Conservation (phyloP, 2,888 invertebrate genomes). For the Achlya flavicornis region DNA sequence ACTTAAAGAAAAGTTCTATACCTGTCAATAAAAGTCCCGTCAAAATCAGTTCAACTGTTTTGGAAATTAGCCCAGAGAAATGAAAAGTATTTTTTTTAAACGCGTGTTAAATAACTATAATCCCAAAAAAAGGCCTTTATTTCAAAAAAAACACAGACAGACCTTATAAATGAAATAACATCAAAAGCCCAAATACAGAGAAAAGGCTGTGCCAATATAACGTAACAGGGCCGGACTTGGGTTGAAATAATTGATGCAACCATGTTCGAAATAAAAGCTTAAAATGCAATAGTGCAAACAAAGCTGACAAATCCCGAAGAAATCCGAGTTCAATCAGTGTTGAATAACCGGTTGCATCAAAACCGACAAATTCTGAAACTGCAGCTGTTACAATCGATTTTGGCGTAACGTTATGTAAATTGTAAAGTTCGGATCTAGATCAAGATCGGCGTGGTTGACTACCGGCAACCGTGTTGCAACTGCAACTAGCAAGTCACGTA, state of each 20-base stretch:
- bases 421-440: slow-evolving; percentile 25
- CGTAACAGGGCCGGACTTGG: neutral
- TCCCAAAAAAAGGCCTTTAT: too few species aligned
- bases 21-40: too few species aligned
- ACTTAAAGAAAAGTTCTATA: too few species aligned
- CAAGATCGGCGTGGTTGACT: slow-evolving; percentile 29
- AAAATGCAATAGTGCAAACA: neutral
- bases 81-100: too few species aligned
- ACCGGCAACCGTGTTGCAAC: slow-evolving; percentile 20
- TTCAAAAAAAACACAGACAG: too few species aligned
- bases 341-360: slow-evolving; percentile 35
- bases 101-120: too few species aligned
- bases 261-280: neutral
- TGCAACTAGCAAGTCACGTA: slow-evolving; percentile 23
- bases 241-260: slow-evolving; percentile 1
- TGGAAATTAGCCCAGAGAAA: too few species aligned
- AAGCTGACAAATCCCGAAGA: neutral
- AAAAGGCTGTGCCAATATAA: too few species aligned
- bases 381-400: slow-evolving; percentile 15
- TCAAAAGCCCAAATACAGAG: too few species aligned
- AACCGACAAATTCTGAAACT: slow-evolving; percentile 12
- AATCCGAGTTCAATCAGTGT: slow-evolving; percentile 17
- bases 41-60: too few species aligned
- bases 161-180: too few species aligned
- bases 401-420: slow-evolving; percentile 14